Percentiles rank a stretch among this genome's conserved stretches.
These are phyloP conservation scores for Sinocyclocheilus rhinocerous DNA, from an alignment of 2,113 vertebrate species.

Conservation along the genomic window DNA sequence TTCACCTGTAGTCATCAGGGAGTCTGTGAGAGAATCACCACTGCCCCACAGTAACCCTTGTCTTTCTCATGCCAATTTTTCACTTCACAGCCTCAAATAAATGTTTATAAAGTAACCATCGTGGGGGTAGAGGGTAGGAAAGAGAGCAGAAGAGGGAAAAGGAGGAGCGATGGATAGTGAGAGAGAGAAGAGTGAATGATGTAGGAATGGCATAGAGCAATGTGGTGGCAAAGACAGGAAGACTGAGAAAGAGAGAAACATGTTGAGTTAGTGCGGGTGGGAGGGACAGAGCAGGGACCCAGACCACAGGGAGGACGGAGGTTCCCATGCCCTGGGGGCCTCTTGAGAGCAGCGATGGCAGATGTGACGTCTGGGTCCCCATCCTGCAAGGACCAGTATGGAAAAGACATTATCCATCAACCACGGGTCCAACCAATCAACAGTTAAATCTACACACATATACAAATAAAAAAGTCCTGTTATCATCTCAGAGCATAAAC, in stretches of 20 bases:
- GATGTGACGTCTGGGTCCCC: conserved; percentile 74
- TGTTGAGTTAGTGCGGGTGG: conserved; percentile 36
- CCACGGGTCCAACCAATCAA: conserved; percentile 16
- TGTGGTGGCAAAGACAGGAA: neutral
- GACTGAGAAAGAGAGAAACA: conserved; percentile 27
- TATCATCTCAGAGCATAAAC: neutral
- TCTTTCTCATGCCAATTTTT: conserved; percentile 39
- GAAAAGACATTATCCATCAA: conserved; percentile 60
- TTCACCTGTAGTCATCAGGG: conserved; percentile 30
- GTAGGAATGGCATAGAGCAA: neutral
- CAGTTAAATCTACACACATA: conserved; percentile 22
- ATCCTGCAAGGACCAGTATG: conserved; percentile 44
- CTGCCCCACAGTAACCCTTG: conserved; percentile 9
- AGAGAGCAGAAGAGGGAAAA: neutral
- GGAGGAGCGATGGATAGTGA: neutral
- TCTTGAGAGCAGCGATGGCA: conserved; percentile 72
- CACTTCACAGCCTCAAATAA: conserved; percentile 46
- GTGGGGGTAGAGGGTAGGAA: conserved; percentile 35
- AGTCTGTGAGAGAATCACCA: conserved; percentile 18
- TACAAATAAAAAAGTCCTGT: neutral
- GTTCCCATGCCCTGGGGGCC: conserved; percentile 77
- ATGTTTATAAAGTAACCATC: conserved; percentile 39
- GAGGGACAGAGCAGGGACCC: conserved; percentile 51
- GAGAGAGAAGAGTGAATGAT: neutral
- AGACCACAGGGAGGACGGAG: conserved; percentile 46